phyloP scores from a whole-genome alignment of 1,140 invertebrate species.

The Drosophila arizonae region DNA sequence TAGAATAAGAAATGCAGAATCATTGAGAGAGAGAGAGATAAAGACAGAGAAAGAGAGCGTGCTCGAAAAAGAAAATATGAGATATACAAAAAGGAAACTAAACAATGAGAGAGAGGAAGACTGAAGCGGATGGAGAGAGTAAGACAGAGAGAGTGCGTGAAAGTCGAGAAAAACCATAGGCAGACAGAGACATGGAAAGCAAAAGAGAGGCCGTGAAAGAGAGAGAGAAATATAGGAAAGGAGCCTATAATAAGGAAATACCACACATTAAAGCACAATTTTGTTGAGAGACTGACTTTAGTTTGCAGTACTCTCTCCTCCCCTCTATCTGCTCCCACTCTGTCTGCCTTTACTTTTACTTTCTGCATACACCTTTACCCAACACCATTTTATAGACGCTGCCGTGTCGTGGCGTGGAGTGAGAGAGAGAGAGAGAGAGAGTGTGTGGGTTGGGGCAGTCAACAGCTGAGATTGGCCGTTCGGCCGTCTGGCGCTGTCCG shows the following conservation, averaged over 20 bases:
- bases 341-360: background rate
- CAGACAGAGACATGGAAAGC: background rate
- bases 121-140: too few relatives aligned
- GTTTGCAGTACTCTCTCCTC: background rate
- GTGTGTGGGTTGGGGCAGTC: background rate
- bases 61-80: too few relatives aligned
- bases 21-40: too few relatives aligned
- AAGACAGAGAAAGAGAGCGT: too few relatives aligned
- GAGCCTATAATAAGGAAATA: background rate
- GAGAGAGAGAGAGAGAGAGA: too few relatives aligned
- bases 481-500: background rate
- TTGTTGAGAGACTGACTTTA: background rate
- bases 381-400: background rate
- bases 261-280: background rate
- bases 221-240: background rate
- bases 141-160: background rate
- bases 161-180: too few relatives aligned
- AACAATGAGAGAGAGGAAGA: too few relatives aligned
- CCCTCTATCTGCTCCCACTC: background rate
- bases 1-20: too few relatives aligned
- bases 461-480: slow-evolving; percentile 7
- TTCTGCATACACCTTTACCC: slow-evolving; percentile 10
- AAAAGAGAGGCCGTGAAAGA: background rate
- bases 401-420: too few relatives aligned
- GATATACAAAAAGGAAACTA: too few relatives aligned